A percentile compares a stretch with the other conserved stretches of the same genome.
phyloP scores from a whole-genome alignment of 2,888 invertebrate species.

The Dryocosmus kuriphilus region DNA sequence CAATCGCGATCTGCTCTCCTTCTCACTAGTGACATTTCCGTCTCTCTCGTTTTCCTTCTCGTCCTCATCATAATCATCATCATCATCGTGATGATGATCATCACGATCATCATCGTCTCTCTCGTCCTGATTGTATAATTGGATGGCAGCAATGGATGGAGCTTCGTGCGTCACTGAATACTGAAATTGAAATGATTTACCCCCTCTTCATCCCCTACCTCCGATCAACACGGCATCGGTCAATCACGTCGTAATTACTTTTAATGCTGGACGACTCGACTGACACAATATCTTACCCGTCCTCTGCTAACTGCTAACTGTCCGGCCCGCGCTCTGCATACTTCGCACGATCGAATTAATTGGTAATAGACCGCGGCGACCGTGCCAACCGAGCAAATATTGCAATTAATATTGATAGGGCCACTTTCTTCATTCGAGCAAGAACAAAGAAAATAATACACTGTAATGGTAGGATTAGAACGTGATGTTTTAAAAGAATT shows the following conservation, averaged over 20 bases:
- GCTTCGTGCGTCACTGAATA: conserved; percentile 77
- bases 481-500: too few species aligned
- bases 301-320: conserved; percentile 66
- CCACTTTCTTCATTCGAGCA: conserved; percentile 66
- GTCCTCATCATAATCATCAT: conserved; percentile 49
- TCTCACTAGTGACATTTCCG: conserved; percentile 52
- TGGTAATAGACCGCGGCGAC: conserved; percentile 74
- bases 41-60: conserved; percentile 45
- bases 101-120: conserved; percentile 55
- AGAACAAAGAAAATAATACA: background rate
- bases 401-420: conserved; percentile 75
- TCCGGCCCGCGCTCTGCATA: conserved; percentile 71
- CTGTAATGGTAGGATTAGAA: too few species aligned
- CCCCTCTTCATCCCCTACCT: conserved; percentile 67
- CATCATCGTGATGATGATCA: conserved; percentile 56
- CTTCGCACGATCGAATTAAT: conserved; percentile 77
- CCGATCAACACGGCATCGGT: conserved; percentile 72
- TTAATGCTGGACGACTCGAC: conserved; percentile 76
- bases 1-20: conserved; percentile 61
- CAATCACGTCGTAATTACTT: conserved; percentile 77
- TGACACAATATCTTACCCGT: conserved; percentile 77
- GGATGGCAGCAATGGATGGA: conserved; percentile 76
- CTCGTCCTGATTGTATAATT: conserved; percentile 75
- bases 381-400: conserved; percentile 70
- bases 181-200: conserved; percentile 76